phyloP scores from a whole-genome alignment of 2,888 invertebrate genomes.

The Acheta domesticus region DNA sequence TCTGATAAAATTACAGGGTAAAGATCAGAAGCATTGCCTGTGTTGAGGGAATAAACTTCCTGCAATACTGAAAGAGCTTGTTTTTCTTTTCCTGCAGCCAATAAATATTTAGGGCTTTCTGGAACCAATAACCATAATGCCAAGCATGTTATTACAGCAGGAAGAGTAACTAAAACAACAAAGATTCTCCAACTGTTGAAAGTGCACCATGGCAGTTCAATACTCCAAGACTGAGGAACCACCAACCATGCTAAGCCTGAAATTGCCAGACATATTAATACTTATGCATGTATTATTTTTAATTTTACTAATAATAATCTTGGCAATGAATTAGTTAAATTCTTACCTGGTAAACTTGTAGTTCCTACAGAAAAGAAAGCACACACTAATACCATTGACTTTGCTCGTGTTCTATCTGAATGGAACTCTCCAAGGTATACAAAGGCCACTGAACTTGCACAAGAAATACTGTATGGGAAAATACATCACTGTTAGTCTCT shows the following conservation, averaged over 20 bases:
- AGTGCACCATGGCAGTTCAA: conserved; percentile 26
- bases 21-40: conserved; percentile 50
- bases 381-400: conserved; percentile 33
- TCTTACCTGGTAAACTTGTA: conserved; percentile 30
- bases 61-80: conserved; percentile 45
- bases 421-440: conserved; percentile 37
- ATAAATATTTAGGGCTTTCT: conserved; percentile 49
- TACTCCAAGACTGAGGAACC: conserved; percentile 58
- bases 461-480: conserved; percentile 33
- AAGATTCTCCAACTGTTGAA: conserved; percentile 64
- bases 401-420: conserved; percentile 28
- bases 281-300: no score
- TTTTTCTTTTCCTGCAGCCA: conserved; percentile 43
- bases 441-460: conserved; percentile 34
- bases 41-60: conserved; percentile 45
- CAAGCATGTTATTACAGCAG: conserved; percentile 63
- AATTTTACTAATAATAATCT: no score
- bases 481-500: background rate
- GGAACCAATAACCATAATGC: conserved; percentile 50
- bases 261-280: background rate
- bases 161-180: conserved; percentile 60
- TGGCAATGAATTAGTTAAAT: background rate
- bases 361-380: conserved; percentile 29
- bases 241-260: conserved; percentile 71
- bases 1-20: conserved; percentile 57